Percentiles rank a stretch among this genome's conserved stretches.
phyloP scores from a whole-genome alignment of 2,888 invertebrate genomes.

The Lithosia quadra region DNA sequence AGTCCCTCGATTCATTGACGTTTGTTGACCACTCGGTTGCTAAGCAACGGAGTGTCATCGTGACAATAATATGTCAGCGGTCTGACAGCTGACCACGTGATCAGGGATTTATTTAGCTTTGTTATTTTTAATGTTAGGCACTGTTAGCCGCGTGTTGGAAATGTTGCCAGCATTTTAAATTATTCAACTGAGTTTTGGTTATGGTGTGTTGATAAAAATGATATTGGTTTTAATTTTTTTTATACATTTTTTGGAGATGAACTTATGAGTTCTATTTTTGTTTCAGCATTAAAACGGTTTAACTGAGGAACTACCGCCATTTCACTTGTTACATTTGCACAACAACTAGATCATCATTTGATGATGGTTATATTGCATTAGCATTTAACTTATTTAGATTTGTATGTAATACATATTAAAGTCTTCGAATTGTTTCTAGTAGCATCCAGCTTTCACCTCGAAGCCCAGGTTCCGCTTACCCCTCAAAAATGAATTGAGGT shows the following conservation, averaged over 20 bases:
- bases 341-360: too few relatives aligned
- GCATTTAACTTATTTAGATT: too few relatives aligned
- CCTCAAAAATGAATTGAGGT: not conserved
- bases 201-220: not conserved
- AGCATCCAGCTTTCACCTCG: too few relatives aligned
- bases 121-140: slow-evolving; percentile 48
- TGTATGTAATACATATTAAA: too few relatives aligned
- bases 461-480: too few relatives aligned
- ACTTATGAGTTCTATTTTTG: too few relatives aligned
- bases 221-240: not conserved
- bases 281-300: too few relatives aligned
- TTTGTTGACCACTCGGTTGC: slow-evolving; percentile 57
- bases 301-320: too few relatives aligned
- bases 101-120: slow-evolving; percentile 59
- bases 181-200: slow-evolving; percentile 1
- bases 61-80: slow-evolving; percentile 48
- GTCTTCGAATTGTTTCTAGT: too few relatives aligned
- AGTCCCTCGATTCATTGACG: slow-evolving; percentile 52
- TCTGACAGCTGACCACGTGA: slow-evolving; percentile 53
- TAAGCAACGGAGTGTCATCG: slow-evolving; percentile 55
- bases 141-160: slow-evolving; percentile 1
- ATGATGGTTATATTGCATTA: too few relatives aligned
- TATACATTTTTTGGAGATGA: too few relatives aligned
- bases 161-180: slow-evolving; percentile 8
- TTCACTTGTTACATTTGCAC: too few relatives aligned